Conservation (phyloP, 2,888 invertebrate genomes). For the Eutolmus rufibarbis region DNA sequence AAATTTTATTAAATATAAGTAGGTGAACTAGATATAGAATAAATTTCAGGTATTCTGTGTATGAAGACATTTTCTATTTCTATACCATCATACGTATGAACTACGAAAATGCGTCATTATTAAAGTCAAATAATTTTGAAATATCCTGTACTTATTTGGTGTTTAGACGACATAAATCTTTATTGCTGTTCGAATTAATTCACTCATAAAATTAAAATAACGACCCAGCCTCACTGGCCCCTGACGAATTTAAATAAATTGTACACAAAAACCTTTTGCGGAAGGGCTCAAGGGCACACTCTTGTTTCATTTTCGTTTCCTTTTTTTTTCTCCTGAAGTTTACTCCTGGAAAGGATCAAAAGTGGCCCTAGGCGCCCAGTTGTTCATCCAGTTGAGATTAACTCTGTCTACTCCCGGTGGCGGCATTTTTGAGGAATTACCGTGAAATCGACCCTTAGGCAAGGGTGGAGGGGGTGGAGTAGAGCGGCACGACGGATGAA, state of each 20-base stretch:
- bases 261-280: not conserved
- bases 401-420: not conserved
- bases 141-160: not conserved
- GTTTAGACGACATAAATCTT: not conserved
- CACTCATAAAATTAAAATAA: not conserved
- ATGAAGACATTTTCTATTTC: no score
- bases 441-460: not conserved
- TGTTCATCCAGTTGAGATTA: not conserved
- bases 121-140: not conserved
- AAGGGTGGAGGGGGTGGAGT: not conserved
- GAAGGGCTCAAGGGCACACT: not conserved
- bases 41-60: no score
- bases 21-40: no score
- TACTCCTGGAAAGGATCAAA: conserved; percentile 17
- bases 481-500: not conserved
- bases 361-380: conserved; percentile 10
- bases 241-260: conserved; percentile 19
- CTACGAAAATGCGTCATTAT: not conserved
- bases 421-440: not conserved
- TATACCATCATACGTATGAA: no score
- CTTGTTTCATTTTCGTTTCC: not conserved
- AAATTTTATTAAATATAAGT: no score
- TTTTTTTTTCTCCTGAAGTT: not conserved
- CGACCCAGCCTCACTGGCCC: not conserved
- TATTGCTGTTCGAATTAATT: not conserved